A percentile compares a stretch with the other conserved stretches of the same genome.
phyloP scores from a whole-genome alignment of 2,888 invertebrate species.

The Parnassius mnemosyne region DNA sequence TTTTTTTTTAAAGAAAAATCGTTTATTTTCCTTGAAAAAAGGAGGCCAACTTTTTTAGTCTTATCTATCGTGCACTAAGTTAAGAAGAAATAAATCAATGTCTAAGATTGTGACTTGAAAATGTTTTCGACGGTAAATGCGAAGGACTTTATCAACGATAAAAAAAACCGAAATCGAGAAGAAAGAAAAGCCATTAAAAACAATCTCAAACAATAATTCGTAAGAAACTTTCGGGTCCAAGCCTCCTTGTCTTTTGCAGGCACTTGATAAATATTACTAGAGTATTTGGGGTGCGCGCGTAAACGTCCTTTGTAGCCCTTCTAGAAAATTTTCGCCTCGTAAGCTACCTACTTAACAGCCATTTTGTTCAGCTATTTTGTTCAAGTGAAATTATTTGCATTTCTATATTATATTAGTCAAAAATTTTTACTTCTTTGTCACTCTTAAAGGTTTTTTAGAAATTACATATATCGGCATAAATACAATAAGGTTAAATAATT shows the following conservation, averaged over 20 bases:
- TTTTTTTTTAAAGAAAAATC: no score
- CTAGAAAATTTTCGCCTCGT: neutral
- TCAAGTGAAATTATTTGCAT: neutral
- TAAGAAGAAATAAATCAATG: slow-evolving; percentile 21
- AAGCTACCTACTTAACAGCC: slow-evolving; percentile 17
- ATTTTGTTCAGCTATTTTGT: slow-evolving; percentile 17
- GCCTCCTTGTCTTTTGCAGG: slow-evolving; percentile 48
- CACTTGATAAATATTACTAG: slow-evolving; percentile 43
- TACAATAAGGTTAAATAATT: no score
- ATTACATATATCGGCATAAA: no score
- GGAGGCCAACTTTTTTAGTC: neutral
- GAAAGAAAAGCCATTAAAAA: slow-evolving; percentile 63
- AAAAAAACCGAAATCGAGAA: slow-evolving; percentile 34
- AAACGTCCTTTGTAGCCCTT: slow-evolving; percentile 15
- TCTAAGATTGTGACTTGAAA: slow-evolving; percentile 16
- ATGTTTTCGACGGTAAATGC: slow-evolving; percentile 25
- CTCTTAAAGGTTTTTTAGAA: no score
- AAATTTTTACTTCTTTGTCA: no score
- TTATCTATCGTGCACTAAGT: slow-evolving; percentile 6
- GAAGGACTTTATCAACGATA: slow-evolving; percentile 25
- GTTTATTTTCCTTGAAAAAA: no score
- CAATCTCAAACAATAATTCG: slow-evolving; percentile 61
- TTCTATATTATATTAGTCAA: no score
- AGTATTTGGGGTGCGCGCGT: slow-evolving; percentile 17
- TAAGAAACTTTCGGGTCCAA: slow-evolving; percentile 32